Conservation (phyloP, 2,888 invertebrate genomes). For the Steromphala cineraria region DNA sequence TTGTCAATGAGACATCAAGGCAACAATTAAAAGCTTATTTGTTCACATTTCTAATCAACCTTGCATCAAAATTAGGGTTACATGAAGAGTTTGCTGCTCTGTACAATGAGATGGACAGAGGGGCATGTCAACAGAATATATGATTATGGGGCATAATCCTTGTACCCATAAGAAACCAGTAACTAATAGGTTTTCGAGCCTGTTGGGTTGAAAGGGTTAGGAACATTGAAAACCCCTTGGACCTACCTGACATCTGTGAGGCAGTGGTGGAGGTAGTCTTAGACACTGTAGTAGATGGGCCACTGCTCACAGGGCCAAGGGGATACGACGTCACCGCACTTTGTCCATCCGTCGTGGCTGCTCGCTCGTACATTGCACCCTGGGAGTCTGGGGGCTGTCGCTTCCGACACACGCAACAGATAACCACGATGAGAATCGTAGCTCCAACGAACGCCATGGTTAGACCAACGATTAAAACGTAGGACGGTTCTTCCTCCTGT, state of each 20-base stretch:
- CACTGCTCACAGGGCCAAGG: background rate
- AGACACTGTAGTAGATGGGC: background rate
- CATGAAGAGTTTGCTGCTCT: no score
- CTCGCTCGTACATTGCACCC: constrained; percentile 9
- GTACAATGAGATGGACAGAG: no score
- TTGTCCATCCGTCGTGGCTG: constrained; percentile 1
- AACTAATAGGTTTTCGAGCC: background rate
- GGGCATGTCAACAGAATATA: no score
- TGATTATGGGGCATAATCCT: no score
- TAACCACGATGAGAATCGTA: background rate
- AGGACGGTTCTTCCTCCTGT: background rate
- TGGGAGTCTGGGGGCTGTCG: constrained; percentile 20
- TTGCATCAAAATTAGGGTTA: no score
- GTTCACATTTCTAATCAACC: no score
- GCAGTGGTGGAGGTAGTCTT: background rate
- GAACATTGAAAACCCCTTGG: background rate
- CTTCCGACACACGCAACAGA: constrained; percentile 20
- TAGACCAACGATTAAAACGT: constrained; percentile 13
- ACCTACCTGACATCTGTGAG: background rate
- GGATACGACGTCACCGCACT: constrained; percentile 15
- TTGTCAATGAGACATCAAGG: no score
- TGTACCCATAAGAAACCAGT: no score
- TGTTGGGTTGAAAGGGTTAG: no score
- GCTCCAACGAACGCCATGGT: constrained; percentile 23
- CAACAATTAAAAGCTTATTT: no score